Percentiles rank a stretch among this genome's conserved stretches.
phyloP scores from a whole-genome alignment of 2,113 vertebrate genomes.

The Syrmaticus mikado region DNA sequence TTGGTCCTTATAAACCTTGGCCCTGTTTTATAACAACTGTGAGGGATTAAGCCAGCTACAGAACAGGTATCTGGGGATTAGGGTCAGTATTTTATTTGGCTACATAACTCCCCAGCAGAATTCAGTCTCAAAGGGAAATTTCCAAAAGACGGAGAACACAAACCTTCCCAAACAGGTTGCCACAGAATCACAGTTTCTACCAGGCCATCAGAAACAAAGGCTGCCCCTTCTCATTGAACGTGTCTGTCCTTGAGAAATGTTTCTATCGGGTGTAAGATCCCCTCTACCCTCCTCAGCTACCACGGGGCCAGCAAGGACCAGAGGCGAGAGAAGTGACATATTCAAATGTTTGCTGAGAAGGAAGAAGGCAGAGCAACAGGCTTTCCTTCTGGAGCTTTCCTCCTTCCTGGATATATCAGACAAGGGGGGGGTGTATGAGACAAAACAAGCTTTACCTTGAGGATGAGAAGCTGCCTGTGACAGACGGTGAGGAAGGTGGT shows the following conservation, averaged over 20 bases:
- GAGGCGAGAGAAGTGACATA: not conserved
- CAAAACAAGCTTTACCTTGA: constrained; percentile 81
- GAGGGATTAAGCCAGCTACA: not conserved
- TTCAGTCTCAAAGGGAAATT: not conserved
- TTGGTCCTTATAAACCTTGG: not conserved
- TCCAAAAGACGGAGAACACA: not conserved
- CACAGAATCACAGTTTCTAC: not conserved
- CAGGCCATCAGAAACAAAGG: not conserved
- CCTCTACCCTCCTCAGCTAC: not conserved
- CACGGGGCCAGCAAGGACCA: not conserved
- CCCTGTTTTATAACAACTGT: fast-evolving
- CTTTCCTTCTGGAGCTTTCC: not conserved
- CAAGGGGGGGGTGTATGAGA: not conserved
- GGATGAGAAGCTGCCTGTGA: constrained; percentile 86
- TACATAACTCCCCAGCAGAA: not conserved
- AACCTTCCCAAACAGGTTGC: not conserved
- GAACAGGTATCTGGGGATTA: not conserved
- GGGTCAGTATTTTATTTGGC: not conserved
- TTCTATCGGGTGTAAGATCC: not conserved
- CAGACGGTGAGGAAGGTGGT: constrained; percentile 94
- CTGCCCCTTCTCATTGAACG: not conserved
- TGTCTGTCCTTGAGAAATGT: not conserved
- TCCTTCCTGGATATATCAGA: not conserved
- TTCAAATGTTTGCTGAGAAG: not conserved
- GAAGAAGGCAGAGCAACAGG: not conserved